A percentile compares a stretch with the other conserved stretches of the same genome.
phyloP scores from a whole-genome alignment of 2,797 vertebrate genomes.

The Rhynchotus rufescens region DNA sequence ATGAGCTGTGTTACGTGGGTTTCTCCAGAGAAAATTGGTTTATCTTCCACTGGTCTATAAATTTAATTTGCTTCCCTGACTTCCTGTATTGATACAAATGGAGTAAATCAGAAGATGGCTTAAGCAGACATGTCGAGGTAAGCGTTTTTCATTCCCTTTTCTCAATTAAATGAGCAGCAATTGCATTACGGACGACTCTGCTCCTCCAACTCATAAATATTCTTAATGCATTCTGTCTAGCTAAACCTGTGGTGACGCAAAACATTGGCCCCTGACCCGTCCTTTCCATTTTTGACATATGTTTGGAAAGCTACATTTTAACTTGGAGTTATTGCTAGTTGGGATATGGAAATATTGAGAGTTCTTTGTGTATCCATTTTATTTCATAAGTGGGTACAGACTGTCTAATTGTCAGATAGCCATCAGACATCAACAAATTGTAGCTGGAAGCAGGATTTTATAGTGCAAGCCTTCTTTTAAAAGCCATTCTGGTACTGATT shows the following conservation, averaged over 20 bases:
- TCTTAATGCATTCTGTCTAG: constrained; percentile 78
- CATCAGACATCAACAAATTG: constrained; percentile 67
- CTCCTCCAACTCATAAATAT: constrained; percentile 83
- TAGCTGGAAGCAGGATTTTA: constrained; percentile 74
- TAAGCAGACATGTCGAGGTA: constrained; percentile 78
- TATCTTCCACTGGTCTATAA: constrained; percentile 86
- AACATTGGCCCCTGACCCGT: constrained; percentile 73
- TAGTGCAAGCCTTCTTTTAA: constrained; percentile 64
- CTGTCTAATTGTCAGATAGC: constrained; percentile 47
- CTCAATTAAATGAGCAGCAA: constrained; percentile 83
- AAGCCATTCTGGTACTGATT: constrained; percentile 36
- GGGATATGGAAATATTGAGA: constrained; percentile 30
- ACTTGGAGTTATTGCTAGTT: constrained; percentile 25
- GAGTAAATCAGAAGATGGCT: constrained; percentile 77
- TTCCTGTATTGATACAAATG: constrained; percentile 91
- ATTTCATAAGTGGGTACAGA: constrained; percentile 15
- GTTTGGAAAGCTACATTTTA: constrained; percentile 37
- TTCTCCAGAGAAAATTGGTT: constrained; percentile 87
- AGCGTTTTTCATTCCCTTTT: constrained; percentile 82
- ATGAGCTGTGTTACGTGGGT: constrained; percentile 79
- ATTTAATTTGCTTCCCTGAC: constrained; percentile 88
- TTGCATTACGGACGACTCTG: constrained; percentile 82
- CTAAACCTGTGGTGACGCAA: constrained; percentile 67
- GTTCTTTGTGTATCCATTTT: constrained; percentile 29
- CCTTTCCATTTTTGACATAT: constrained; percentile 53